Percentiles rank a stretch among this genome's conserved stretches.
Conservation (phyloP, 2,113 vertebrate genomes). For the Oncorhynchus gorbuscha region DNA sequence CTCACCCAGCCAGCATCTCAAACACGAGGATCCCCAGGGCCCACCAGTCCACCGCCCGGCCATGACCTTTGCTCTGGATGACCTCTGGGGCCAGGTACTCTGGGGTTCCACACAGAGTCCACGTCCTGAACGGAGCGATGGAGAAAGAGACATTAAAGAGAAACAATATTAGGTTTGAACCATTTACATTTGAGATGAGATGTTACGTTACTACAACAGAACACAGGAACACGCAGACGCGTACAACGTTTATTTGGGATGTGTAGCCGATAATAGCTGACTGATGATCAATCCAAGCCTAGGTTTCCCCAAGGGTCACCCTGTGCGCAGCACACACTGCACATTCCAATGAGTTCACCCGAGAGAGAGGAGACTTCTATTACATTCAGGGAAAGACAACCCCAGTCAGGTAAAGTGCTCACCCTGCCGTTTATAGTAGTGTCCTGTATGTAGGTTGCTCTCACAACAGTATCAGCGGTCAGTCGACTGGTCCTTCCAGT, state of each 20-base stretch:
- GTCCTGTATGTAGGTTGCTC: no score
- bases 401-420: conserved; percentile 2
- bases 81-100: conserved; percentile 96
- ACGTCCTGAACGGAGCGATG: conserved; percentile 76
- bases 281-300: neutral
- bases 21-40: conserved; percentile 93
- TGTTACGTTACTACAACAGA: neutral
- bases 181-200: no score
- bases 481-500: no score
- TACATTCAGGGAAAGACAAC: neutral
- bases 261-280: neutral
- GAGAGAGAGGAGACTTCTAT: neutral
- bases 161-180: no score
- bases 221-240: neutral
- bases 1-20: conserved; percentile 95
- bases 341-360: neutral
- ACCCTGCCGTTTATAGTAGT: no score
- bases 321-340: neutral
- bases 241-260: neutral
- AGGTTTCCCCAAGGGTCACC: neutral
- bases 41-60: conserved; percentile 96
- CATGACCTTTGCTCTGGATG: conserved; percentile 97
- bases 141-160: neutral
- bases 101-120: conserved; percentile 94
- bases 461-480: no score